Evolutionary conservation across 2,797 vertebrate genomes (phyloP), one percentile per base, ranked within the genome.

Genomic region (Rousettus madagascariensis): DNA sequence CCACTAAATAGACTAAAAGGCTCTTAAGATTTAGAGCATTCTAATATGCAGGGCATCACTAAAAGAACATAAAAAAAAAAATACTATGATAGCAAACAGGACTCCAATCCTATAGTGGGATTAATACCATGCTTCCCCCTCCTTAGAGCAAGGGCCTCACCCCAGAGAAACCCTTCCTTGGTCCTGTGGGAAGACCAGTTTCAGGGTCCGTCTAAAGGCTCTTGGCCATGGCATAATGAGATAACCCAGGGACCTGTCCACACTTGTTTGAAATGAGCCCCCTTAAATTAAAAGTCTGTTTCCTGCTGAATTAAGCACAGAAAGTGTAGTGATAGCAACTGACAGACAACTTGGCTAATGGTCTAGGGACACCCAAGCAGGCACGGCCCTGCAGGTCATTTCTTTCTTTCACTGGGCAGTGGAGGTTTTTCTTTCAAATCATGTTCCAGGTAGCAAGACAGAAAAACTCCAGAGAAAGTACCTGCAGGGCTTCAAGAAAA

Each of bases 391-490:
- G 17, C 11, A 41, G 51, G 71, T 28, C 49, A n/a, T n/a, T 51
- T 86, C 41, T 57, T 59, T 77, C 46, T 78, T 91, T 43, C 49
- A 51, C 41, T 49, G n/a, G 30, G 16, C 20, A 90, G 82, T 30
- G 24, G 41, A 79, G 30, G 24, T 33, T 92, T 95, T 79, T n/a
- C 71, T 91, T 86, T 91, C 65, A 86, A 92, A 90, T 66, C 61
- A 19, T 46, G 30, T 63, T 96, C 43, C 66, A 46, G 43, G n/a
- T 41, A 75, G 57, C 49, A 82, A 75, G 68, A 65, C 10, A 90
- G 82, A 78, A 69, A 41, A 65, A 13, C n/a, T 36, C 66, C 75
- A 59, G 49, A 86, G 5, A 91, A 93, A 92, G 33, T 16, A 74
- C 36, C 49, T 77, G 19, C 8, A 43, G 20, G 36, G 11, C 51